Evolutionary conservation across 1,140 invertebrate genomes (phyloP).

Genomic region (Drosophila takahashii): DNA sequence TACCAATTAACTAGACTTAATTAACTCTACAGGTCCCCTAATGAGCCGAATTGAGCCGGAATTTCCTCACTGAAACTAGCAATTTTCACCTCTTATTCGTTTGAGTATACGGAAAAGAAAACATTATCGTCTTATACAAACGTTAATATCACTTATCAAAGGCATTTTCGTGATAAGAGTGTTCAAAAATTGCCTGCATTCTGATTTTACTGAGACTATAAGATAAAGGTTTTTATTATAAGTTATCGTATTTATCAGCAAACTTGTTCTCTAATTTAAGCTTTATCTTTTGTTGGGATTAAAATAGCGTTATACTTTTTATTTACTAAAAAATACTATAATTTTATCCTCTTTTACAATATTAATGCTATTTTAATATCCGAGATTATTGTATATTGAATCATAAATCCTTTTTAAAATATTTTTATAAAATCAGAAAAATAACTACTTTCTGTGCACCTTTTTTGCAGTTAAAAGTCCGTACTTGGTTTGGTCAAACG

Average conservation of each 20-base stretch:
- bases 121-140: background rate
- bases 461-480: constrained; percentile 12
- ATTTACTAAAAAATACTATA: background rate
- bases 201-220: background rate
- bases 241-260: background rate
- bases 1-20: constrained; percentile 30
- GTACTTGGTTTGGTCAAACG: constrained; percentile 20
- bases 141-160: constrained; percentile 3
- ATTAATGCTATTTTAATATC: background rate
- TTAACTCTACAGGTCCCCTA: constrained; percentile 27
- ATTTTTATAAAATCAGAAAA: constrained; percentile 2
- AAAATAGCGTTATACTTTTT: background rate
- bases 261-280: background rate
- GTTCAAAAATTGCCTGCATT: background rate
- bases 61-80: background rate
- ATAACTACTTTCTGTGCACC: constrained; percentile 6
- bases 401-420: background rate
- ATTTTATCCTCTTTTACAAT: background rate
- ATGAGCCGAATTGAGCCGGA: constrained; percentile 46
- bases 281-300: background rate
- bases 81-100: background rate
- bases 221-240: background rate
- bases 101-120: background rate
- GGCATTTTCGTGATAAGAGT: background rate
- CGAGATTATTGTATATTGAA: background rate